phyloP scores from a whole-genome alignment of 2,113 vertebrate species.

The Anarhynchus alexandrinus region DNA sequence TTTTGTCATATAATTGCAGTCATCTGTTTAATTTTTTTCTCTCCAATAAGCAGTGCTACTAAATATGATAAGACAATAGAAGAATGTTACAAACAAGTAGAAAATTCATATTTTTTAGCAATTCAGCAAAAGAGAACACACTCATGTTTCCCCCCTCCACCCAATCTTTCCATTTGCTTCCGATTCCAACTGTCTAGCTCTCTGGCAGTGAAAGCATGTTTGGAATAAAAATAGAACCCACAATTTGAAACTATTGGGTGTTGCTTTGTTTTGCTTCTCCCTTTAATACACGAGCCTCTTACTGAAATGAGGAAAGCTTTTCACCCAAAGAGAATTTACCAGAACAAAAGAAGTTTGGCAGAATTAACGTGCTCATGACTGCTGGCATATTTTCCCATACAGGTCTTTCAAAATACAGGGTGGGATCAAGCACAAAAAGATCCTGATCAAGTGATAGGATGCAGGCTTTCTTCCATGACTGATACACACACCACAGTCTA shows the following conservation, averaged over 20 bases:
- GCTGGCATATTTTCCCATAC: background rate
- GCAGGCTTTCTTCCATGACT: background rate
- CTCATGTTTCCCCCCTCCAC: background rate
- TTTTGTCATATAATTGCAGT: background rate
- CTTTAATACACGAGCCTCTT: background rate
- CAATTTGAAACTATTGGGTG: background rate
- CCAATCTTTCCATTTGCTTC: background rate
- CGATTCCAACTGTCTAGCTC: background rate
- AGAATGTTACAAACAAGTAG: background rate
- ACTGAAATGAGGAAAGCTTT: background rate
- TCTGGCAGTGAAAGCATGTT: background rate
- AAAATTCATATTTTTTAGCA: background rate
- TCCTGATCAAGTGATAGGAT: background rate
- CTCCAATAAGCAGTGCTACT: background rate
- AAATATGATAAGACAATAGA: background rate
- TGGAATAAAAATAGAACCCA: constrained; percentile 17
- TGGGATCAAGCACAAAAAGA: background rate
- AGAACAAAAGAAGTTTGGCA: background rate
- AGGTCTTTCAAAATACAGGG: background rate
- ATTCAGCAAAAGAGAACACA: background rate
- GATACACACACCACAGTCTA: fast-evolving
- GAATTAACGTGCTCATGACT: background rate
- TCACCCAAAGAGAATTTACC: background rate
- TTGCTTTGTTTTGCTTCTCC: background rate
- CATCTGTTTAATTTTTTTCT: background rate